Evolutionary conservation across 1,140 invertebrate genomes (phyloP), one percentile per base, ranked within the genome.

Genomic region (Scaptomyza hsui): DNA sequence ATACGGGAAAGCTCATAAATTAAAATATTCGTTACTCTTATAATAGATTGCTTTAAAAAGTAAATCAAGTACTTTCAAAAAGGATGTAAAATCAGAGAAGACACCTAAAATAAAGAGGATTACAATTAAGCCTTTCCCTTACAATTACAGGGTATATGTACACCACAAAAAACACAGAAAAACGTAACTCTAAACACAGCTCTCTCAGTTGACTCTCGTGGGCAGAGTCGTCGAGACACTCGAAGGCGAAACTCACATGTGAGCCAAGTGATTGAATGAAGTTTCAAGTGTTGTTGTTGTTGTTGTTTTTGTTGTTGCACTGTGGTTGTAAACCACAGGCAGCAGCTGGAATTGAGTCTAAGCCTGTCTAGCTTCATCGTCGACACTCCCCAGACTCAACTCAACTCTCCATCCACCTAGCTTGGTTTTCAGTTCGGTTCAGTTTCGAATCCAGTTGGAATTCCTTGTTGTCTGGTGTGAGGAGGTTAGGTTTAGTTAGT

Each of bases 211-310:
- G 21, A 5, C 12, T 15, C 26, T 55, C 21, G 65, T 47, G 57
- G 42, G 41, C 18, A 59, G 10, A 12, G 12, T 15, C 19, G 18
- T 68, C n/a, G n/a, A n/a, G n/a, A 64, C 49, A 44, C 48, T 55
- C 35, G 15, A 37, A 59, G 13, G 32, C 42, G 41, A 29, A 69
- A 62, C 47, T 45, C 24, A 45, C 65, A 62, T 62, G 59, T 62
- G 42, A 52, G 51, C 51, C 41, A 64, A 49, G 72, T 74, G 57
- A 77, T 68, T 81, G 51, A 77, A 81, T 81, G 55, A 77, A 83
- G 65, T 83, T 80, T 85, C 51, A 75, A 80, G 79, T 72, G 72
- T 72, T 56, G 75, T 85, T 75, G 59, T 70, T 77, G 62, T 77
- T 79, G 44, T 26, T 55, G 29, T 29, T 39, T 63, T 45, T 60